A percentile compares a stretch with the other conserved stretches of the same genome.
Conservation (phyloP, 2,797 vertebrate genomes). For the Tolypeutes matacus region DNA sequence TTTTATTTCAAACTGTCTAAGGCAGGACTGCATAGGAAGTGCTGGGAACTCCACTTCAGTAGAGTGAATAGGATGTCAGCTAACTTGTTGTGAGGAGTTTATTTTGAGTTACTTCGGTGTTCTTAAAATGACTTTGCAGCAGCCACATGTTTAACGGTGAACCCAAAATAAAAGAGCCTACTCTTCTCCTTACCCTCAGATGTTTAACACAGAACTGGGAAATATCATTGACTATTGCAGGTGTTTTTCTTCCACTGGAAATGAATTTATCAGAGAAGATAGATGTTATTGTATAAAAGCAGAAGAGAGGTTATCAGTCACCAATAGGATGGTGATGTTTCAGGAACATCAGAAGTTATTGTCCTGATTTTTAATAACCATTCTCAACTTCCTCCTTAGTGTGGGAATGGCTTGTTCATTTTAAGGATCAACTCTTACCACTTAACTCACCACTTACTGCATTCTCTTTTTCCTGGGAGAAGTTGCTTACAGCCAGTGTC, state of each 20-base stretch:
- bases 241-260: background rate
- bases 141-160: background rate
- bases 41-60: background rate
- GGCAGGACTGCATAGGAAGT: background rate
- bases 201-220: background rate
- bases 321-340: background rate
- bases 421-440: background rate
- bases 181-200: background rate
- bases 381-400: background rate
- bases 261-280: conserved; percentile 5
- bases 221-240: accelerated
- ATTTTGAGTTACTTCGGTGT: background rate
- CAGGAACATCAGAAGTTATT: conserved; percentile 6
- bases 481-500: background rate
- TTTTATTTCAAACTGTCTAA: background rate
- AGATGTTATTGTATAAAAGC: background rate
- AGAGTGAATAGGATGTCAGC: background rate
- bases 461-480: background rate
- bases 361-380: background rate
- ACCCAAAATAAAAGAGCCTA: conserved; percentile 8
- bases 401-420: background rate
- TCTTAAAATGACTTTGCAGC: background rate
- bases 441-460: no score
- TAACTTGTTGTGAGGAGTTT: background rate
- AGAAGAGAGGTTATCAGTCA: background rate